phyloP scores from a whole-genome alignment of 2,888 invertebrate genomes.

The Thecophora atra region DNA sequence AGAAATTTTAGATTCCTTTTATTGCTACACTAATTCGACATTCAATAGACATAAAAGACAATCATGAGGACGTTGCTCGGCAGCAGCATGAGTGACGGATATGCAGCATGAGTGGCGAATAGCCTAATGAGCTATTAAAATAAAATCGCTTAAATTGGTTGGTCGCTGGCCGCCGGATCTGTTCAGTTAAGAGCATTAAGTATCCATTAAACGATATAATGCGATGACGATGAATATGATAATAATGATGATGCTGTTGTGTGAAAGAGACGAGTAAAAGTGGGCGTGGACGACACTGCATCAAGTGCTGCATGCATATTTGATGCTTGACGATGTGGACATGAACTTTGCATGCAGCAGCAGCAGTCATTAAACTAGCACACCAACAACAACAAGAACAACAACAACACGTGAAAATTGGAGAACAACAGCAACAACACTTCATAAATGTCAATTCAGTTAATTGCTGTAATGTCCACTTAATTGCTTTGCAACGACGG shows the following conservation, averaged over 20 bases:
- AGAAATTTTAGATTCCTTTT: constrained; percentile 30
- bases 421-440: no score
- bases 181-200: neutral
- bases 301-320: constrained; percentile 23
- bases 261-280: neutral
- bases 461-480: constrained; percentile 34
- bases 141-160: no score
- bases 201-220: constrained; percentile 27
- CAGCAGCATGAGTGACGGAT: no score
- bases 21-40: neutral
- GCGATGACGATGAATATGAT: constrained; percentile 7
- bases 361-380: neutral
- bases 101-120: no score
- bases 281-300: neutral
- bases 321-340: constrained; percentile 17
- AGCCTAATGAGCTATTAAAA: no score
- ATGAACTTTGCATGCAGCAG: constrained; percentile 10
- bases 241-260: neutral
- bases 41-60: neutral
- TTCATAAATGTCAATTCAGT: constrained; percentile 34
- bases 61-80: no score
- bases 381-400: neutral
- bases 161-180: neutral
- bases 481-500: constrained; percentile 20
- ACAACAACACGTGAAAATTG: constrained; percentile 5